Evolutionary conservation across 2,888 invertebrate species (phyloP), one percentile per base, ranked within the genome.

Genomic region (Lasioglossum vierecki): DNA sequence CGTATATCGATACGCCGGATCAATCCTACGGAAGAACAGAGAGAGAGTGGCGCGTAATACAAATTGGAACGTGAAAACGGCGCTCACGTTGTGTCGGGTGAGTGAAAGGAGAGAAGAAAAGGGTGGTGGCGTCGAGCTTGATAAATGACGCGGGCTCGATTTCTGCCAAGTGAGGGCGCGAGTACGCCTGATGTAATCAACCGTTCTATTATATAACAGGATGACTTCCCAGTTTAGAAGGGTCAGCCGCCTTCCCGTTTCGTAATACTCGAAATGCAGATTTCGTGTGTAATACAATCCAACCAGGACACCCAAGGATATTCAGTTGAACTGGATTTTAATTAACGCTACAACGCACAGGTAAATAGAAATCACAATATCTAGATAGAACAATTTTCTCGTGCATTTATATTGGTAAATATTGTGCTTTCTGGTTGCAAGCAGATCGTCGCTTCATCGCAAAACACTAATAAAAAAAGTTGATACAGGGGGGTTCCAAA

Each of bases 121-220:
- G 83, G 80, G 68, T 87, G 80, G 68, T 87, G 86, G 84, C 90
- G 75, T 89, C 89, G 89, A 90, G 92, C 92, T 93, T 94, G 94
- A 94, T 94, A 93, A 94, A 94, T 94, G 94, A 94, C 89, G 90
- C 88, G 87, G 82, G 89, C 90, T 93, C 92, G 91, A 92, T 92
- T 92, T 91, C 88, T 83, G 84, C 57, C 75, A 79, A 83, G 86
- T 83, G 86, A 91, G 92, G 89, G 93, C 91, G 90, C 81, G 86
- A 85, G 81, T 89, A 15, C 44, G 85, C 89, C 82, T 92, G 92
- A 91, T 93, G 93, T 93, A 93, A 94, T 94, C 94, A 93, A 93
- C 90, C 94, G 92, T 93, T 93, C 92, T 93, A 92, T 93, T 93
- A 93, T 93, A 93, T 92, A 93, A 93, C 92, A 91, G 91, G 91